Evolutionary conservation across 1,140 invertebrate genomes (phyloP).

Genomic region (Pogonognathellus flavescens): DNA sequence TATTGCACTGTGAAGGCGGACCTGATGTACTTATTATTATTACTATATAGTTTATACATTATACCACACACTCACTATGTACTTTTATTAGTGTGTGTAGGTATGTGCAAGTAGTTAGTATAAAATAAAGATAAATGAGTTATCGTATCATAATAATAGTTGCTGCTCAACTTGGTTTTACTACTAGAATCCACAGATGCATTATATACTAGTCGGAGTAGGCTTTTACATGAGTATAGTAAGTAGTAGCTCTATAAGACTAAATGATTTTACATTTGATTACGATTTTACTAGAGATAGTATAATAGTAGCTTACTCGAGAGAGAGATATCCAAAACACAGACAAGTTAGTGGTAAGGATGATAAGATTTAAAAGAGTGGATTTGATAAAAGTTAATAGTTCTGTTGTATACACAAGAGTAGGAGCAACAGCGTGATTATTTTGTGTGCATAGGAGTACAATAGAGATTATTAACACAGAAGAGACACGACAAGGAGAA

Average conservation of each 20-base stretch:
- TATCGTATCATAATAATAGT: too few relatives aligned
- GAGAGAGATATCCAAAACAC: background rate
- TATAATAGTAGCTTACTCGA: background rate
- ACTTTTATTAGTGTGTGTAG: too few relatives aligned
- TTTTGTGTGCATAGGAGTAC: background rate
- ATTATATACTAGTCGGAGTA: too few relatives aligned
- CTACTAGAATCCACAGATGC: too few relatives aligned
- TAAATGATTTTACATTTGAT: background rate
- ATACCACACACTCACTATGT: background rate
- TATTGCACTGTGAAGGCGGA: background rate
- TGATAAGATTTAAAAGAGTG: constrained; percentile 18
- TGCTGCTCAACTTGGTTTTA: too few relatives aligned
- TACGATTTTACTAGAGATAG: background rate
- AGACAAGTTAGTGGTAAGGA: constrained; percentile 11
- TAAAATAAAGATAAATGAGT: too few relatives aligned
- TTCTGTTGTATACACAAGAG: background rate
- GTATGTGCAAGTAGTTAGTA: too few relatives aligned
- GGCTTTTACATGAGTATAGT: too few relatives aligned
- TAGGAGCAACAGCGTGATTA: too few relatives aligned
- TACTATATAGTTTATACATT: background rate
- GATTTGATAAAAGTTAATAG: constrained; percentile 15
- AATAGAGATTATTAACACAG: background rate
- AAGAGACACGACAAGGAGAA: constrained; percentile 9
- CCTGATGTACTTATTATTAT: constrained; percentile 2
- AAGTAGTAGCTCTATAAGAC: too few relatives aligned